Conservation (phyloP, 2,888 invertebrate species). For the Euplexia lucipara region DNA sequence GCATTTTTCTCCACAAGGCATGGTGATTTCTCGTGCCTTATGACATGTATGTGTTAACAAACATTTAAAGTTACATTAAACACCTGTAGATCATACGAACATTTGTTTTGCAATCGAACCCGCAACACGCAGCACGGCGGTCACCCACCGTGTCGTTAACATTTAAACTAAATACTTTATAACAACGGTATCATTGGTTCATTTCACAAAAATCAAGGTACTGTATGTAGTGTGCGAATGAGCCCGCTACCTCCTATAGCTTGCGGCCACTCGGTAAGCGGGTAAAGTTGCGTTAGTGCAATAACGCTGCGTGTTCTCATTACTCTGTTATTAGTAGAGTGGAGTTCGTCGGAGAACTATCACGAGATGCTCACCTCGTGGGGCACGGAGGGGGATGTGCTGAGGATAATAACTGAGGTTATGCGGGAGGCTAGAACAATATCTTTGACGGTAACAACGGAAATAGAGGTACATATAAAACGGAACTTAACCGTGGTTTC, state of each 20-base stretch:
- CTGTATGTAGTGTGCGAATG: neutral
- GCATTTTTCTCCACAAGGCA: too few species aligned
- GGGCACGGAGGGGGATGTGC: constrained; percentile 5
- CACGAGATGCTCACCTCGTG: constrained; percentile 16
- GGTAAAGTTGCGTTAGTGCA: constrained; percentile 44
- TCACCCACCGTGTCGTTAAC: too few species aligned
- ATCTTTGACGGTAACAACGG: neutral
- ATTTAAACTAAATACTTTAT: too few species aligned
- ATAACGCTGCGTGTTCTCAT: constrained; percentile 52
- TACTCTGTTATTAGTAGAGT: constrained; percentile 51
- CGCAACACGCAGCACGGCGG: too few species aligned
- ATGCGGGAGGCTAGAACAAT: neutral
- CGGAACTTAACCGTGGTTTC: too few species aligned
- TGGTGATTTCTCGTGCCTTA: too few species aligned
- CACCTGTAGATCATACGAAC: too few species aligned
- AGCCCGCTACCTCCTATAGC: constrained; percentile 16
- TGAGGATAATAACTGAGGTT: neutral
- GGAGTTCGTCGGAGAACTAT: constrained; percentile 17
- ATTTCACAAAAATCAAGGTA: neutral
- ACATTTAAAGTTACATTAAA: too few species aligned
- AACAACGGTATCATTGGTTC: neutral
- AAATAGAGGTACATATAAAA: too few species aligned
- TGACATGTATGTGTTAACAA: too few species aligned
- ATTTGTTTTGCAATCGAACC: too few species aligned
- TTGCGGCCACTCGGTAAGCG: constrained; percentile 25